These are phyloP conservation scores for Pseudeuparius sepicola DNA, from an alignment of 2,888 invertebrate species.

Conservation along the genomic window DNA sequence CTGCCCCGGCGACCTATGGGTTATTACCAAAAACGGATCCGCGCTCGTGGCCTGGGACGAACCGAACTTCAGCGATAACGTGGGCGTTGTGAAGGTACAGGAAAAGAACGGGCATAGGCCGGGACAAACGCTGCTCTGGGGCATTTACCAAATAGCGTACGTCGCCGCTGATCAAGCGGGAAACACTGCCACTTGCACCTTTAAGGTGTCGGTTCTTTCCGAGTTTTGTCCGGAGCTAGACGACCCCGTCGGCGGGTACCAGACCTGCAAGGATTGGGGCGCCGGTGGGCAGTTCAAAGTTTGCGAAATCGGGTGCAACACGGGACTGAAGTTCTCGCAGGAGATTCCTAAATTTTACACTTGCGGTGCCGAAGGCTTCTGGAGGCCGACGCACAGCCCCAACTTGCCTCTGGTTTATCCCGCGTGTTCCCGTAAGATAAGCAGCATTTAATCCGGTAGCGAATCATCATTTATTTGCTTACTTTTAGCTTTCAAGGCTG, in stretches of 20 bases:
- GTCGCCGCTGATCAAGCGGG: constrained; percentile 89
- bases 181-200: constrained; percentile 83
- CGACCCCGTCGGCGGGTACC: constrained; percentile 85
- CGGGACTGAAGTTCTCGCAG: constrained; percentile 83
- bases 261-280: constrained; percentile 92
- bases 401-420: constrained; percentile 77
- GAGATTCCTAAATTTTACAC: constrained; percentile 94
- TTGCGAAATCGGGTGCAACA: constrained; percentile 81
- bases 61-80: constrained; percentile 83
- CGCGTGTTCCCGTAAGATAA: constrained; percentile 77
- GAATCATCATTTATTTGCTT: too few species aligned
- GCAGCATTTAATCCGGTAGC: too few species aligned
- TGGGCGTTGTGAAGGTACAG: constrained; percentile 66
- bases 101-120: constrained; percentile 81
- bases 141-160: constrained; percentile 85
- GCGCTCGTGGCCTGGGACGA: constrained; percentile 87
- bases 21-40: constrained; percentile 85
- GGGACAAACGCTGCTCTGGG: constrained; percentile 83
- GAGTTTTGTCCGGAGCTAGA: constrained; percentile 85
- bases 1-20: constrained; percentile 91
- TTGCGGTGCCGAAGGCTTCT: constrained; percentile 96
- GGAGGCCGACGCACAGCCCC: constrained; percentile 82
- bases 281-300: constrained; percentile 93
- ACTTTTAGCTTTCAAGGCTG: constrained; percentile 66
- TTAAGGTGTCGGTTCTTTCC: constrained; percentile 59